phyloP scores from a whole-genome alignment of 2,888 invertebrate genomes.

The Alloscopus bannaensis region DNA sequence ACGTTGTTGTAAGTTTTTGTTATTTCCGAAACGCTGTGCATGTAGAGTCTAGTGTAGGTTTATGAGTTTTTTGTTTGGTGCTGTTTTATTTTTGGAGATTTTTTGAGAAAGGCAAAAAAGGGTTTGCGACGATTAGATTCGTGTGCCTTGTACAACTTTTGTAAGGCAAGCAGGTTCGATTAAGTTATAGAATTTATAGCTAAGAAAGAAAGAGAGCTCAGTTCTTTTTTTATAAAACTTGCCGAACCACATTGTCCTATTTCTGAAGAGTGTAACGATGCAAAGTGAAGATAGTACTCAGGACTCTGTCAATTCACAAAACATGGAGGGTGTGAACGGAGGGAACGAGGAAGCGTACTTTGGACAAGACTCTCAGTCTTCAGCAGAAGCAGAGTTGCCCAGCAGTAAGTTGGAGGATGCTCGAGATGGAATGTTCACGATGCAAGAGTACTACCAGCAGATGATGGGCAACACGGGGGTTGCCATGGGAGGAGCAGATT shows the following conservation, averaged over 20 bases:
- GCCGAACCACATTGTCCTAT: not conserved
- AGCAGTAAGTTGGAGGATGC: conserved; percentile 41
- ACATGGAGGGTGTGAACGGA: conserved; percentile 52
- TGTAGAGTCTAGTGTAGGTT: not conserved
- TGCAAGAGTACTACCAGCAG: conserved; percentile 60
- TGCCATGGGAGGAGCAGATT: conserved; percentile 40
- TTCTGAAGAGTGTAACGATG: conserved; percentile 33
- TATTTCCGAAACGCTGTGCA: not conserved
- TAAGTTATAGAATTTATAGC: not conserved
- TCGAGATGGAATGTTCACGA: conserved; percentile 47
- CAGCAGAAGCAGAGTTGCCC: conserved; percentile 20
- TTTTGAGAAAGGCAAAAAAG: not conserved
- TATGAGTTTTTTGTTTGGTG: not conserved
- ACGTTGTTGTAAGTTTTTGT: not conserved
- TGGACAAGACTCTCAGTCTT: conserved; percentile 33
- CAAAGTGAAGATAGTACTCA: conserved; percentile 60
- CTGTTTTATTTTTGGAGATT: conserved; percentile 4
- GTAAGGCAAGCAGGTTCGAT: not conserved
- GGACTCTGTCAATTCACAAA: conserved; percentile 50
- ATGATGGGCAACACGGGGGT: conserved; percentile 41
- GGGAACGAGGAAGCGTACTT: conserved; percentile 28
- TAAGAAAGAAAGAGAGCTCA: not conserved
- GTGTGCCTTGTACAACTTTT: not conserved
- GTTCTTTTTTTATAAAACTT: not conserved
- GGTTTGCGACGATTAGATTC: not conserved